phyloP scores from a whole-genome alignment of 2,888 invertebrate genomes.

The Allophyes oxyacanthae region DNA sequence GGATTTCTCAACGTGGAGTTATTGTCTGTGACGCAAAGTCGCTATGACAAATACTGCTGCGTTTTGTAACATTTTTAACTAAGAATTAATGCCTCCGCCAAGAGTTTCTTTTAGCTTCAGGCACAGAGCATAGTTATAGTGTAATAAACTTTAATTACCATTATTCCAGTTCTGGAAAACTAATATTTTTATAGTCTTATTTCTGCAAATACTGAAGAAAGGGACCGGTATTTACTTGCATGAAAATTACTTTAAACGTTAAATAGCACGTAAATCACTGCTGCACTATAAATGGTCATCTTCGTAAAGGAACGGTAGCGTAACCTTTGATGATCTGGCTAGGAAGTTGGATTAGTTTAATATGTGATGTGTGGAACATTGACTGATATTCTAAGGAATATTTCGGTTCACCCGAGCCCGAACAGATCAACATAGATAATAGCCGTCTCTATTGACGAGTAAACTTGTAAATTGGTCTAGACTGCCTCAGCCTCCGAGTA shows the following conservation, averaged over 20 bases:
- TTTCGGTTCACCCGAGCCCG: slow-evolving; percentile 1
- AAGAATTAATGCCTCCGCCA: slow-evolving; percentile 69
- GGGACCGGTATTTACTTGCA: background rate
- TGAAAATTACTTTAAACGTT: too few relatives aligned
- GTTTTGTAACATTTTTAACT: slow-evolving; percentile 81
- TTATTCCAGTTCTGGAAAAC: slow-evolving; percentile 22
- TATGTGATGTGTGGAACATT: slow-evolving; percentile 4
- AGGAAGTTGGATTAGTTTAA: slow-evolving; percentile 7
- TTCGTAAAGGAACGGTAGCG: background rate
- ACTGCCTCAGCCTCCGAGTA: slow-evolving; percentile 7
- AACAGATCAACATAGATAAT: slow-evolving; percentile 8
- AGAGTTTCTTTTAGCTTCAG: slow-evolving; percentile 53
- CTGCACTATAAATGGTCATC: slow-evolving; percentile 1
- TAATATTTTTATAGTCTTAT: slow-evolving; percentile 33
- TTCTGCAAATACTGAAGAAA: slow-evolving; percentile 7
- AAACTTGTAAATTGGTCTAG: slow-evolving; percentile 6
- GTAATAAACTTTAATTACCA: slow-evolving; percentile 53
- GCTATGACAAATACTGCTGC: slow-evolving; percentile 80
- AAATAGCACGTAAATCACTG: too few relatives aligned
- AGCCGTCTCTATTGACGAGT: background rate
- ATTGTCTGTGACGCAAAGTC: slow-evolving; percentile 84
- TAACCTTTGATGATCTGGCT: slow-evolving; percentile 13
- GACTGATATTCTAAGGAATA: slow-evolving; percentile 6
- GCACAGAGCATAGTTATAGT: slow-evolving; percentile 40
- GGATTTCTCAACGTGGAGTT: slow-evolving; percentile 83